A percentile compares a stretch with the other conserved stretches of the same genome.
Conservation (phyloP, 1,140 invertebrate species). For the Bathynomus jamesi region DNA sequence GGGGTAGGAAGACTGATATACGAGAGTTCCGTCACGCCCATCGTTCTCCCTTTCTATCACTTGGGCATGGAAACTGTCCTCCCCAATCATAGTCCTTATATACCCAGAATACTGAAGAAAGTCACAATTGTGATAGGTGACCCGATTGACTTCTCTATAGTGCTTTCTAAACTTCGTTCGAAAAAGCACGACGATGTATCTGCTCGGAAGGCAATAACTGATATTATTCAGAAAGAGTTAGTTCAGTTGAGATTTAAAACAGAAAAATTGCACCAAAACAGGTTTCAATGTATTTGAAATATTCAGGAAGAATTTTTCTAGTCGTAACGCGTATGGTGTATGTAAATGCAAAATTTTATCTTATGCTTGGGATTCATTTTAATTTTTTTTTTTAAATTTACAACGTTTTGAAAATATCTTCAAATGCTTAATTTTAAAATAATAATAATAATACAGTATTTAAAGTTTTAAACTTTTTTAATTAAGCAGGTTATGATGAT, state of each 20-base stretch:
- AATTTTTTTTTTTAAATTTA: too few species aligned
- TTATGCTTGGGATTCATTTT: too few species aligned
- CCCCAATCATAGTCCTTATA: slow-evolving; percentile 78
- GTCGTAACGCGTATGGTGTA: too few species aligned
- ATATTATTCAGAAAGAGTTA: slow-evolving; percentile 74
- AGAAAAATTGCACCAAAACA: slow-evolving; percentile 45
- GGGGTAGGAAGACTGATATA: slow-evolving; percentile 76
- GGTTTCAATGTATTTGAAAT: too few species aligned
- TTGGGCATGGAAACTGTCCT: slow-evolving; percentile 82
- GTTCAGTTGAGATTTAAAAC: slow-evolving; percentile 47
- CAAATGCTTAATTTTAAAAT: too few species aligned
- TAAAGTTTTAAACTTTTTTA: too few species aligned
- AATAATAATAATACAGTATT: too few species aligned
- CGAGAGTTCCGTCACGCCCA: slow-evolving; percentile 67
- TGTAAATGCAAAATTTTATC: too few species aligned
- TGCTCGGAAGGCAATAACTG: slow-evolving; percentile 74
- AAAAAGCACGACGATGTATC: slow-evolving; percentile 58
- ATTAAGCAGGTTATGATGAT: too few species aligned
- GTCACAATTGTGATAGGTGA: slow-evolving; percentile 80
- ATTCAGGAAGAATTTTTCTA: too few species aligned
- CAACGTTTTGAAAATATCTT: too few species aligned
- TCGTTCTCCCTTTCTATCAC: slow-evolving; percentile 88
- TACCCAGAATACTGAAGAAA: slow-evolving; percentile 64
- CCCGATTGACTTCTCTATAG: slow-evolving; percentile 67
- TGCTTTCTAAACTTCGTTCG: slow-evolving; percentile 55